These are phyloP conservation scores for Graptemys geographica DNA, from an alignment of 2,797 vertebrate species.

Conservation along the genomic window DNA sequence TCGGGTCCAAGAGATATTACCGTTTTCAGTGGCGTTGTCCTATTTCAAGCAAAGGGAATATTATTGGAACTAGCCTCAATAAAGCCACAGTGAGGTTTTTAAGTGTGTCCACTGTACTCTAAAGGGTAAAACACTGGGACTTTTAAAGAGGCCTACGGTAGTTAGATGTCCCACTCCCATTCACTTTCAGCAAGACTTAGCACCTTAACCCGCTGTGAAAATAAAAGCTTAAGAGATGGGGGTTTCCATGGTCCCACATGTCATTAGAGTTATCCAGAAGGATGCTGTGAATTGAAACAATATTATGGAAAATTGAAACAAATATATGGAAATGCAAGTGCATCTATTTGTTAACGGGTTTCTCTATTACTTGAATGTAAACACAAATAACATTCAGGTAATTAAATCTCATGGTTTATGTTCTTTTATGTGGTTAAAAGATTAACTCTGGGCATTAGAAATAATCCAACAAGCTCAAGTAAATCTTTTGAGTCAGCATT, in stretches of 20 bases:
- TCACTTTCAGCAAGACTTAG: neutral
- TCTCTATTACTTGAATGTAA: accelerated
- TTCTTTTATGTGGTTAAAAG: neutral
- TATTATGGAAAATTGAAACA: neutral
- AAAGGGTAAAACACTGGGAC: accelerated
- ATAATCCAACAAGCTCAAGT: neutral
- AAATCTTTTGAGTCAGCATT: neutral
- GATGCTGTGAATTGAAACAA: neutral
- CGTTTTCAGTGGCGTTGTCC: neutral
- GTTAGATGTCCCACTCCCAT: neutral
- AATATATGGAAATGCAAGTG: neutral
- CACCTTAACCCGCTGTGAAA: neutral
- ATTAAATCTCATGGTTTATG: neutral
- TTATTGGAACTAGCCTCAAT: neutral
- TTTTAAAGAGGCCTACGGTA: neutral
- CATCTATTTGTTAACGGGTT: neutral
- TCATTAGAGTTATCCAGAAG: constrained; percentile 3
- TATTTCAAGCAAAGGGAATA: neutral
- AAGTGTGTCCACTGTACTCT: neutral
- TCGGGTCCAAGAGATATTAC: accelerated
- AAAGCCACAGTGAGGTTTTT: neutral
- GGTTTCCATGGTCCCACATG: neutral
- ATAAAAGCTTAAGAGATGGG: neutral
- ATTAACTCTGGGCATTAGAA: neutral
- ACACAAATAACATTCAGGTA: neutral